Evolutionary conservation across 64 coral and sea anemone species (phyloP).

Genomic region (Platygyra sinensis): DNA sequence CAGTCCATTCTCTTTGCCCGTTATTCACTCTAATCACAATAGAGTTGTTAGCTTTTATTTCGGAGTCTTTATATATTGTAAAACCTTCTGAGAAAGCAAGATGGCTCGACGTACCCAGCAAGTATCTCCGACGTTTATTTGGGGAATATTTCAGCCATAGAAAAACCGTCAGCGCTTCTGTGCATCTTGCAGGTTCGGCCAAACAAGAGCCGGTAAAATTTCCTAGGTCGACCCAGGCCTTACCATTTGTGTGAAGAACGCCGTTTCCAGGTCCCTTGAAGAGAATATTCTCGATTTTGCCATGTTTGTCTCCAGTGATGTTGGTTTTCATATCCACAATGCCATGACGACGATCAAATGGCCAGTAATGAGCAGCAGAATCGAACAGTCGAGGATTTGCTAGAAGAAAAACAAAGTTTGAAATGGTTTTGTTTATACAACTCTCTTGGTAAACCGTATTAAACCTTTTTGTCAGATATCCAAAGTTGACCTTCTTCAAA

Average conservation of each 20-base stretch:
- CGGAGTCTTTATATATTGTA: conserved; percentile 35
- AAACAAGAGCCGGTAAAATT: conserved; percentile 45
- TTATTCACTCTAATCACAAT: conserved; percentile 36
- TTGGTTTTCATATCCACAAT: conserved; percentile 44
- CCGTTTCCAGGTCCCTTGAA: conserved; percentile 29
- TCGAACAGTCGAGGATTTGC: not conserved
- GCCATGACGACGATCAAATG: conserved; percentile 13
- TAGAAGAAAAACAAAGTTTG: not conserved
- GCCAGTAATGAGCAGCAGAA: conserved; percentile 56
- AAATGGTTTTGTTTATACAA: too few species aligned
- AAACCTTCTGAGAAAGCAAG: conserved; percentile 21
- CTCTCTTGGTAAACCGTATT: not conserved
- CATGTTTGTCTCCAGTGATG: conserved; percentile 33
- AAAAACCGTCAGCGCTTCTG: conserved; percentile 37
- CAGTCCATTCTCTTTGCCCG: conserved; percentile 41
- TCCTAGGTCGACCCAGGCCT: conserved; percentile 44
- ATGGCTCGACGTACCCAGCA: conserved; percentile 35
- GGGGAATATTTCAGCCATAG: conserved; percentile 51
- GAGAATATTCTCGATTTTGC: conserved; percentile 16
- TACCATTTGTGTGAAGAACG: conserved; percentile 21
- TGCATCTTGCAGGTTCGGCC: conserved; percentile 37
- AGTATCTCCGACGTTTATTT: conserved; percentile 18
- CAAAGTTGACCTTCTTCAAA: not conserved
- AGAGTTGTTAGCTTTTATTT: not conserved
- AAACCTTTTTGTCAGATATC: not conserved